A percentile compares a stretch with the other conserved stretches of the same genome.
Conservation (phyloP, 2,113 vertebrate species). For the Lichenostomus cassidix region DNA sequence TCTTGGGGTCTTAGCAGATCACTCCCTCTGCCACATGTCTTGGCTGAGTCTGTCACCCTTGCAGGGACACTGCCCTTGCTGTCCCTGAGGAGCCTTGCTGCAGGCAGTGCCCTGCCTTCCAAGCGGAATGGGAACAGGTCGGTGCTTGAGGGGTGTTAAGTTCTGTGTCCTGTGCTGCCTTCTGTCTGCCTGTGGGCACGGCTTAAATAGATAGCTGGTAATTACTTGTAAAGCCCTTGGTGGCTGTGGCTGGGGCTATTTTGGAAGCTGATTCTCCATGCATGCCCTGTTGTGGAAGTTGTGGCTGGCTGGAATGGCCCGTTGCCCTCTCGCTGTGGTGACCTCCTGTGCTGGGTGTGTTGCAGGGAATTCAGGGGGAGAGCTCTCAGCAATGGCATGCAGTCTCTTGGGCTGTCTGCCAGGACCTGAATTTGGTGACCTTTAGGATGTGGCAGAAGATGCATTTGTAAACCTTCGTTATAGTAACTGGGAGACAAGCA, state of each 20-base stretch:
- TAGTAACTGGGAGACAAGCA: conserved; percentile 13
- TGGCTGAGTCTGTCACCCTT: not conserved
- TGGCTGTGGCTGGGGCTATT: not conserved
- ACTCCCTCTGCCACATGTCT: not conserved
- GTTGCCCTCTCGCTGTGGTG: not conserved
- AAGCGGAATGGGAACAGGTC: not conserved
- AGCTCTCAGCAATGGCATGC: conserved; percentile 24
- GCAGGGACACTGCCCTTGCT: not conserved
- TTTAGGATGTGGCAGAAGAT: conserved; percentile 51
- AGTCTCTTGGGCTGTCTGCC: conserved; percentile 16
- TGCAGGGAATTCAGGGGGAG: conserved; percentile 14
- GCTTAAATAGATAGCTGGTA: conserved; percentile 44
- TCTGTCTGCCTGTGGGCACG: not conserved
- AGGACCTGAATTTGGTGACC: conserved; percentile 53
- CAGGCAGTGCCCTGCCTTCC: not conserved
- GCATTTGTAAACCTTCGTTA: conserved; percentile 37
- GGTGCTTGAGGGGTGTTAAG: not conserved
- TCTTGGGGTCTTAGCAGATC: not conserved
- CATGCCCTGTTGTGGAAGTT: conserved; percentile 60
- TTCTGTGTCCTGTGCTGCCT: not conserved
- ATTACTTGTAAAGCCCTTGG: conserved; percentile 35
- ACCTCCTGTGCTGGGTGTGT: conserved; percentile 40
- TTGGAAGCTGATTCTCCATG: conserved; percentile 40
- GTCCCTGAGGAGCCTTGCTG: not conserved
- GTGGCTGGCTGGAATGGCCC: not conserved